Conservation (phyloP, 1,140 invertebrate genomes). For the Drosophila leontia region DNA sequence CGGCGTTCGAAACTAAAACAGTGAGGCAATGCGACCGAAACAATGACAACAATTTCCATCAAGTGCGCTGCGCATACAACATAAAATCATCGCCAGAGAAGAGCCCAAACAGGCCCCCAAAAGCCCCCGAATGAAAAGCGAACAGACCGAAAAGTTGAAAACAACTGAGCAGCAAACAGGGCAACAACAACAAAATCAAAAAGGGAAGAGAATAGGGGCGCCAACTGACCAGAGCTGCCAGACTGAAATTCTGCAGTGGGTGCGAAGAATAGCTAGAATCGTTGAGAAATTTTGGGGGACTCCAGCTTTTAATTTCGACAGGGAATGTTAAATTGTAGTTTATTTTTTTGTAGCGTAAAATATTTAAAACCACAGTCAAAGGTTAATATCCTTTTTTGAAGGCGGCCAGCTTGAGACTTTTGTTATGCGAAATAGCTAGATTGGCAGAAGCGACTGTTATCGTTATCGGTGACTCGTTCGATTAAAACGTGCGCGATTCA, state of each 20-base stretch:
- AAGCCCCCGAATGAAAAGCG: conserved; percentile 33
- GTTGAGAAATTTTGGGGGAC: background rate
- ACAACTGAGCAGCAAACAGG: conserved; percentile 30
- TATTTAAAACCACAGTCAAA: background rate
- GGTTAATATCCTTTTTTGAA: too few relatives aligned
- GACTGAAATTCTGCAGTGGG: background rate
- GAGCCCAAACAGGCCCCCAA: conserved; percentile 39
- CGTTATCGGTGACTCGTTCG: conserved; percentile 29
- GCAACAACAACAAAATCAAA: conserved; percentile 11
- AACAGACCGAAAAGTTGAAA: conserved; percentile 22
- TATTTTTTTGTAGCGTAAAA: too few relatives aligned
- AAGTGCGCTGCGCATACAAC: conserved; percentile 69
- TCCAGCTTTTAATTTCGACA: too few relatives aligned
- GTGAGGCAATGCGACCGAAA: conserved; percentile 51
- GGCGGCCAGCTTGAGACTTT: background rate
- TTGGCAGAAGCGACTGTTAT: background rate
- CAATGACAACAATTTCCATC: conserved; percentile 67
- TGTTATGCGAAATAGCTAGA: background rate
- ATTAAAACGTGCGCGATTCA: conserved; percentile 38
- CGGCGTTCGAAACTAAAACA: conserved; percentile 36
- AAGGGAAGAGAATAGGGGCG: conserved; percentile 19
- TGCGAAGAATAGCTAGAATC: background rate
- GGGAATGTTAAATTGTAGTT: too few relatives aligned
- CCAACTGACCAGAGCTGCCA: conserved; percentile 17
- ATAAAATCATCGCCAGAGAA: conserved; percentile 38